Base-by-base conservation (phyloP, 2,888 invertebrate species). In the Drosophila quinaria region DNA sequence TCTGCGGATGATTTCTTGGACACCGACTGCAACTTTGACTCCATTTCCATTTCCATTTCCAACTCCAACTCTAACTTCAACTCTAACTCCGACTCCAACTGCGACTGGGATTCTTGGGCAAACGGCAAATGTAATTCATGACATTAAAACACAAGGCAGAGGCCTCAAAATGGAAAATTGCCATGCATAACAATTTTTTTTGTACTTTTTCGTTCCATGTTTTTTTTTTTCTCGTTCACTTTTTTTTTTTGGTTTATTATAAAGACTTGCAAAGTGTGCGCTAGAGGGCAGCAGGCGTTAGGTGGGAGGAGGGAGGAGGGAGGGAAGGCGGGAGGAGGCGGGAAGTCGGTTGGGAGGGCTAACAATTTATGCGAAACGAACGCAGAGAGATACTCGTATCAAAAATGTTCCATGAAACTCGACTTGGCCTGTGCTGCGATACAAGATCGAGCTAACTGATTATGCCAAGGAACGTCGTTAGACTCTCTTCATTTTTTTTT, bases 141-240 rank as follows among this genome's bases (percentile, higher is more conserved):
- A 83, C 80, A 89, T 85, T 80, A 87, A 89, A 77, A 71, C 72
- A 73, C 72, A 69, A 68, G 67, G 70, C 73, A 75, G 86, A 87
- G 80, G 90, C 83, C 78, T 87, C 87, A 90, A 90, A 80, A 87
- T 81, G 80, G 89, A 83, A 90, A 90, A 91, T 90, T 90, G 81
- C 83, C 83, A 87, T 90, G 89, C 90, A 90, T 91, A 91, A 87
- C 78, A 91, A 84, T 82, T 78, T 78, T 78, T 78, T 72, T 83
- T 58, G 22, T 60, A 77, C 33, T 41, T 19, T 41, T 19, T 33
- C 51, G 29, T 56, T 47, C 19, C 46, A 31, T 37, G 49, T 17
- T 41, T 41, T 29, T 50, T 50, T 41, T n/a, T n/a, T 47, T 22
- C 52, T 17, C 6, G 50, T n/a, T 8, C 41, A 51, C 13, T 55